phyloP scores from a whole-genome alignment of 2,888 invertebrate genomes.

The Acronicta aceris region DNA sequence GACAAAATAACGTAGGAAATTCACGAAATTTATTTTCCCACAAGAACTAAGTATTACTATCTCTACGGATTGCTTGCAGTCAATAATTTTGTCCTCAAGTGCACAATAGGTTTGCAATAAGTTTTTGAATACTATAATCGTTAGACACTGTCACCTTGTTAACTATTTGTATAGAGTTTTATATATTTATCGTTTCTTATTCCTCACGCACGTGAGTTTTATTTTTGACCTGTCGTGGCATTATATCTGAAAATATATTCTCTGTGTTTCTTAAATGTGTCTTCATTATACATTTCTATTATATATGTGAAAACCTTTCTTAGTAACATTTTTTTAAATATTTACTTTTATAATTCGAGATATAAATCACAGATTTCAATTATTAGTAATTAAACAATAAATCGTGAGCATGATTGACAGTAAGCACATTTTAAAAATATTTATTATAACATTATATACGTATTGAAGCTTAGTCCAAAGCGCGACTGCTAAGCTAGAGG shows the following conservation, averaged over 20 bases:
- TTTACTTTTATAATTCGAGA: no score
- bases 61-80: slow-evolving; percentile 3
- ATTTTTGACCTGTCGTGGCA: slow-evolving; percentile 87
- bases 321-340: no score
- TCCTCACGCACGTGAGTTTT: slow-evolving; percentile 83
- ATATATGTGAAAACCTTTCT: no score
- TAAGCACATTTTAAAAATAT: no score
- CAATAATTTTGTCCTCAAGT: slow-evolving; percentile 50
- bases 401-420: no score
- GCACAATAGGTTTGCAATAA: slow-evolving; percentile 48
- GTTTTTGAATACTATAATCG: slow-evolving; percentile 55
- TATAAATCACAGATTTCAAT: no score
- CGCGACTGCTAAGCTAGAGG: no score
- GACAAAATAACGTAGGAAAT: slow-evolving; percentile 40
- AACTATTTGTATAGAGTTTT: slow-evolving; percentile 88
- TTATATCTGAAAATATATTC: slow-evolving; percentile 88
- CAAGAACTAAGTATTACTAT: slow-evolving; percentile 1
- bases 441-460: no score
- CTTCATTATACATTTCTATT: slow-evolving; percentile 63
- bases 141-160: slow-evolving; percentile 82
- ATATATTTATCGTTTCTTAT: slow-evolving; percentile 84
- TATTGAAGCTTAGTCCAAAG: no score
- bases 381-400: background rate
- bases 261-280: slow-evolving; percentile 84
- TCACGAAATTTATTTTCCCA: slow-evolving; percentile 11